Evolutionary conservation across 2,888 invertebrate species (phyloP).

Genomic region (Cosmia trapezina): DNA sequence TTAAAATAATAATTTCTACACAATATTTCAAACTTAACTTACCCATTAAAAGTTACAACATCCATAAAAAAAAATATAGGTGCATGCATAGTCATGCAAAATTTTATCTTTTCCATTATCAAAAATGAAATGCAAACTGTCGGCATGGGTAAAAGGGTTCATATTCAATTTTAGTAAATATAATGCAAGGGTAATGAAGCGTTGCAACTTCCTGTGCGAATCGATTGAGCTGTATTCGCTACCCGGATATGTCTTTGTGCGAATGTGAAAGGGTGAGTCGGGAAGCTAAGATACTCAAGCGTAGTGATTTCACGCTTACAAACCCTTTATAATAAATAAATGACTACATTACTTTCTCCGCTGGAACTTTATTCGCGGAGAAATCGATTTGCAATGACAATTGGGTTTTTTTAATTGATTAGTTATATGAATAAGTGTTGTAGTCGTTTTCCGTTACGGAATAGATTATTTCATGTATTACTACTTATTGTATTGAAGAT

Average conservation of each 20-base stretch:
- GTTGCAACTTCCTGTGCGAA: constrained; percentile 83
- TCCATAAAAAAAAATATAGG: background rate
- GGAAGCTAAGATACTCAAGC: constrained; percentile 64
- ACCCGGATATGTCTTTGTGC: constrained; percentile 87
- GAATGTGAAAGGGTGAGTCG: constrained; percentile 80
- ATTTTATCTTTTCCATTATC: constrained; percentile 27
- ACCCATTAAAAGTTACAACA: background rate
- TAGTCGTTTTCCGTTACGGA: constrained; percentile 30
- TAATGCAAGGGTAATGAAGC: constrained; percentile 84
- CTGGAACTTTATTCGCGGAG: constrained; percentile 49
- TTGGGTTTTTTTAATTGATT: constrained; percentile 45
- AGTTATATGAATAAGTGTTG: background rate
- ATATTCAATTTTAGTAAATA: constrained; percentile 76
- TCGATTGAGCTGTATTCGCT: constrained; percentile 82
- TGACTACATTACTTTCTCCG: constrained; percentile 51
- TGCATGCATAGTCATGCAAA: constrained; percentile 29
- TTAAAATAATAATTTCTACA: background rate
- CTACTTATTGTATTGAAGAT: too few relatives aligned
- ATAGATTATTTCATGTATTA: background rate
- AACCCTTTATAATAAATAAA: constrained; percentile 50
- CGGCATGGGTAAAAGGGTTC: constrained; percentile 79
- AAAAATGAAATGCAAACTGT: constrained; percentile 70
- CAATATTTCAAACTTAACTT: background rate
- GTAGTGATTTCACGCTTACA: constrained; percentile 74
- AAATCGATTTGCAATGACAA: constrained; percentile 66